These are phyloP conservation scores for Brachypteracias leptosomus DNA, from an alignment of 2,113 vertebrate species.

Conservation along the genomic window DNA sequence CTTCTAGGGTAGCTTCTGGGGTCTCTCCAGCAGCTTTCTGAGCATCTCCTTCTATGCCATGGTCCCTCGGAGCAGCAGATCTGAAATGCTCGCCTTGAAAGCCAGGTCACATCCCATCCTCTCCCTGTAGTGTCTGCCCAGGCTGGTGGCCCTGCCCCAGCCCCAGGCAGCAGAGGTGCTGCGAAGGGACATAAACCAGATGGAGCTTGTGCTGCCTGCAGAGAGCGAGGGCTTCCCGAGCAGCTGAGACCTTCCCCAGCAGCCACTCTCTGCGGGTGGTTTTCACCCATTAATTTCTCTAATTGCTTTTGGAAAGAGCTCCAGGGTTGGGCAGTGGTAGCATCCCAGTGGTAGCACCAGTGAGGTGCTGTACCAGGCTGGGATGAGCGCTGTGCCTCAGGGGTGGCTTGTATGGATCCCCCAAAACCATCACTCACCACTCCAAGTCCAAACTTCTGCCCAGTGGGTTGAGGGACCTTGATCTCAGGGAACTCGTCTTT, in stretches of 20 bases:
- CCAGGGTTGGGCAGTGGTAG: accelerated
- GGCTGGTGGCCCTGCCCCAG: not conserved
- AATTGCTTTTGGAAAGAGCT: not conserved
- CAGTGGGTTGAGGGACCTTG: accelerated
- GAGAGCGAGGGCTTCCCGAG: not conserved
- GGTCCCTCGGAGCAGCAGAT: not conserved
- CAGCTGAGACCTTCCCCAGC: not conserved
- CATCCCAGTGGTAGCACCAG: not conserved
- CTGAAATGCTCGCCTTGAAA: not conserved
- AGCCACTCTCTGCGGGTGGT: not conserved
- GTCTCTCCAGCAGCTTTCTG: not conserved
- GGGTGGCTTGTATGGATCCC: not conserved
- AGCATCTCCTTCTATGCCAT: not conserved
- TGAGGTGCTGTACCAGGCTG: not conserved
- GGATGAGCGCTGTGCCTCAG: accelerated
- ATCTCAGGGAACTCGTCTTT: not conserved
- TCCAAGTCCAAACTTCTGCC: not conserved
- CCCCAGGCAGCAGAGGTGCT: not conserved
- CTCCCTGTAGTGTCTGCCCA: not conserved
- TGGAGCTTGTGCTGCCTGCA: not conserved
- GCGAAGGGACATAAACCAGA: not conserved
- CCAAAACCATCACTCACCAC: not conserved
- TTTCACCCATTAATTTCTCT: not conserved
- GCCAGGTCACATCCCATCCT: accelerated
- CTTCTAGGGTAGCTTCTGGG: not conserved